Conservation (phyloP, 1,140 invertebrate genomes). For the Megalonaias nervosa region DNA sequence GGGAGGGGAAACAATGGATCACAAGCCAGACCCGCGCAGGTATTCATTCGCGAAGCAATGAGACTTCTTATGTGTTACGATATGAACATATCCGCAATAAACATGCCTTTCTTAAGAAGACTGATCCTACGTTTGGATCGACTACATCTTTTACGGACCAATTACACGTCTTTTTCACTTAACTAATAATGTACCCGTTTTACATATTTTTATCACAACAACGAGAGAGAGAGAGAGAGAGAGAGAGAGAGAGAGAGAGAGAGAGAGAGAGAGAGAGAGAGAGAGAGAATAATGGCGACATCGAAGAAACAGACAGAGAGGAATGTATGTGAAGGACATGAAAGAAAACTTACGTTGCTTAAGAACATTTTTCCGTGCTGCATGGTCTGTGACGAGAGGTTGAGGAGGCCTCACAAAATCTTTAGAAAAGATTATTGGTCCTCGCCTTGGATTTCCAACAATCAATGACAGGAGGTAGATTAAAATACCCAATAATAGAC, state of each 20-base stretch:
- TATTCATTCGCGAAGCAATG: too few relatives aligned
- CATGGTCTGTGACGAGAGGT: constrained; percentile 22
- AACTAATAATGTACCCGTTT: too few relatives aligned
- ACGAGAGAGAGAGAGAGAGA: neutral
- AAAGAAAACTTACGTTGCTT: constrained; percentile 19
- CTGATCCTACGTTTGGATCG: too few relatives aligned
- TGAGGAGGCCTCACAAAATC: constrained; percentile 18
- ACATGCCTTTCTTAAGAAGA: too few relatives aligned
- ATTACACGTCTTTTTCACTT: too few relatives aligned
- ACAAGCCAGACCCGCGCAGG: too few relatives aligned
- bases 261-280: neutral
- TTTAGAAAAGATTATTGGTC: constrained; percentile 13
- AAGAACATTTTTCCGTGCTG: constrained; percentile 11
- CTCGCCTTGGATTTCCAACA: constrained; percentile 17
- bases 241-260: neutral
- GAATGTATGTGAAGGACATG: neutral
- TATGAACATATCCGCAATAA: too few relatives aligned
- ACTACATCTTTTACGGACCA: too few relatives aligned
- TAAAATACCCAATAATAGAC: constrained; percentile 11
- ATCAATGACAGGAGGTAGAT: constrained; percentile 23
- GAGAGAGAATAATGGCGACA: neutral
- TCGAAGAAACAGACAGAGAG: neutral
- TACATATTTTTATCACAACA: too few relatives aligned
- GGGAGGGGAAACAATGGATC: too few relatives aligned
- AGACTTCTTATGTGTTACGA: too few relatives aligned